A percentile compares a stretch with the other conserved stretches of the same genome.
Conservation (phyloP, 2,888 invertebrate species). For the Coelinius sp. region DNA sequence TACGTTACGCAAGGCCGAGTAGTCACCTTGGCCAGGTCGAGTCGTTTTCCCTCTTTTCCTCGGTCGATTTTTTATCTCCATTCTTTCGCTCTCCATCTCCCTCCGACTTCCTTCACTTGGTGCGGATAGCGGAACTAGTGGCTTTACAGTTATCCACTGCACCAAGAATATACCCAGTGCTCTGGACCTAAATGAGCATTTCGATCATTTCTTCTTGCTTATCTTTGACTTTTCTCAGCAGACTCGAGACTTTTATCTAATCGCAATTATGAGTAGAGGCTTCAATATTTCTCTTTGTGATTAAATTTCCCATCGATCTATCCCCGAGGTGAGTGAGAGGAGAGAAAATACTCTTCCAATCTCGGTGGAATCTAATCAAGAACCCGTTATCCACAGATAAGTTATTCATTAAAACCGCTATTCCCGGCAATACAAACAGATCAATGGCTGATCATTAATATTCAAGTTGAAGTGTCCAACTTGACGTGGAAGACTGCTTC, state of each 20-base stretch:
- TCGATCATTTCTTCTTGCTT: not conserved
- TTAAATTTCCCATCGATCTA: not conserved
- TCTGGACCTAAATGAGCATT: constrained; percentile 7
- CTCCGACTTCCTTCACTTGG: constrained; percentile 21
- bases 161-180: not conserved
- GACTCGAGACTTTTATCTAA: not conserved
- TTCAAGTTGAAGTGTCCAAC: not conserved
- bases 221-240: not conserved
- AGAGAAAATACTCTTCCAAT: not conserved
- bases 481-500: not conserved
- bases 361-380: not conserved
- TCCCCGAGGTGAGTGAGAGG: not conserved
- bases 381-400: not conserved
- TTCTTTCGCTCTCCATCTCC: constrained; percentile 49
- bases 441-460: not conserved
- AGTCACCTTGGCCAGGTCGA: constrained; percentile 61
- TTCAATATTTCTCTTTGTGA: not conserved
- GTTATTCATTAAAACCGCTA: constrained; percentile 10
- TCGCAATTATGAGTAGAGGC: not conserved
- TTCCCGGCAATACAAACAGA: not conserved
- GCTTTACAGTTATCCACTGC: constrained; percentile 61
- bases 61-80: constrained; percentile 27
- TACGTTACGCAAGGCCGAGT: constrained; percentile 65
- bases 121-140: constrained; percentile 61
- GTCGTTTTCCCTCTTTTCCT: constrained; percentile 51